Evolutionary conservation across 2,888 invertebrate genomes (phyloP), one percentile per base, ranked within the genome.

Genomic region (Hedychridium roseum): DNA sequence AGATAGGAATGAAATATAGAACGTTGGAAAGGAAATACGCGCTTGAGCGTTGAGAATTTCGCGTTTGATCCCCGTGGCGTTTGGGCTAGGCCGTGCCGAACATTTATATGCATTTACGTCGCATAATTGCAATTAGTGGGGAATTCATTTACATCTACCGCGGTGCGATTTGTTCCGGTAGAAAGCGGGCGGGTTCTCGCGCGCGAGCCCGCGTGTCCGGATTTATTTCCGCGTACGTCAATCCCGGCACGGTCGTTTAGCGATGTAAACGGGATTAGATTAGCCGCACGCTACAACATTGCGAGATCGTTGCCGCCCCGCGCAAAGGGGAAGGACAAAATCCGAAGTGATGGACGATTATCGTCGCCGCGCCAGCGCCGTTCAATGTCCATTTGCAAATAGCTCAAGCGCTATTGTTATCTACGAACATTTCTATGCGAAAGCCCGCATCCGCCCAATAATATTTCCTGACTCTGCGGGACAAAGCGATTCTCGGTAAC

Each of bases 101-200:
- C 64, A 56, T 65, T 65, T 65, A 65, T 56, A 63, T 43, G 54
- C 53, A 50, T 48, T 64, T 59, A 56, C 46, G 56, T 53, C 54
- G 53, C 59, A 57, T 61, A 64, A 65, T 65, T 66, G 54, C 61
- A 65, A 65, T 65, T 65, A 65, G 64, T 64, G 51, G 47, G 66
- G 61, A 65, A 65, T 66, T 66, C 64, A 64, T 65, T 66, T 61
- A 60, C 66, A 65, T 66, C 64, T 60, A 53, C 50, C 54, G 64
- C 56, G 52, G 56, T 61, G 54, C 61, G 66, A 66, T 65, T 64
- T 56, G 61, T 66, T 60, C 60, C 41, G 54, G 46, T 50, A 50
- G 49, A 64, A 61, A 52, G 58, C 54, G 11, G 32, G 58, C 36
- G 31, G 38, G 47, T 32, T 43, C 35, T 42, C 11, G 41, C 32